Percentiles rank a stretch among this genome's conserved stretches.
Conservation (phyloP, 2,797 vertebrate species). For the Trachops cirrhosus region DNA sequence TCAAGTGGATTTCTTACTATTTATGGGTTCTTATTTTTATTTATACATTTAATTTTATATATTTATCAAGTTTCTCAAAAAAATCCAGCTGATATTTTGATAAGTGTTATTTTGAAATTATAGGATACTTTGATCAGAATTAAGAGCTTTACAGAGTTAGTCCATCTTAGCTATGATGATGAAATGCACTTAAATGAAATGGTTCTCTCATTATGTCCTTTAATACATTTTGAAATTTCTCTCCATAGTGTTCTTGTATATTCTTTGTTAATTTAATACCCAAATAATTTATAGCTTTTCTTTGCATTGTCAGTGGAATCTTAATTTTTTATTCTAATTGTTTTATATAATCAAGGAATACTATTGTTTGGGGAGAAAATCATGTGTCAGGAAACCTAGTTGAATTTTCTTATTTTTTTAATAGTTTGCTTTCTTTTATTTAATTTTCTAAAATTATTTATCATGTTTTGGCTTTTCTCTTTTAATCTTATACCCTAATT, state of each 20-base stretch:
- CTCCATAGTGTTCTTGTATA: neutral
- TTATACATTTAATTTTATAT: neutral
- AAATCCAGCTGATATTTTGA: neutral
- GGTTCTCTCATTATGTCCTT: neutral
- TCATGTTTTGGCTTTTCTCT: neutral
- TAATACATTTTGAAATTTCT: neutral
- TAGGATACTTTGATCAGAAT: neutral
- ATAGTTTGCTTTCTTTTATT: neutral
- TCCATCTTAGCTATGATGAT: neutral
- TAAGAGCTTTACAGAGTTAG: neutral
- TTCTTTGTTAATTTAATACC: neutral
- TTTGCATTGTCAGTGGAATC: neutral
- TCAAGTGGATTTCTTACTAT: neutral
- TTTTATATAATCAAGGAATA: neutral
- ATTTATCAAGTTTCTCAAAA: neutral
- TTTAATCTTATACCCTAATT: neutral
- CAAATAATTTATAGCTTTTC: neutral
- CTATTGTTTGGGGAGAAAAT: neutral
- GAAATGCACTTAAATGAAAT: neutral
- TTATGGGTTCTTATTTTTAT: neutral
- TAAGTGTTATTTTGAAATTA: neutral
- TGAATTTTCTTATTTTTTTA: neutral
- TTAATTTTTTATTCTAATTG: neutral
- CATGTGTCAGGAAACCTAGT: neutral
- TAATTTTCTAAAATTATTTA: neutral